These are phyloP conservation scores for Scomber scombrus DNA, from an alignment of 2,113 vertebrate genomes.

Conservation along the genomic window DNA sequence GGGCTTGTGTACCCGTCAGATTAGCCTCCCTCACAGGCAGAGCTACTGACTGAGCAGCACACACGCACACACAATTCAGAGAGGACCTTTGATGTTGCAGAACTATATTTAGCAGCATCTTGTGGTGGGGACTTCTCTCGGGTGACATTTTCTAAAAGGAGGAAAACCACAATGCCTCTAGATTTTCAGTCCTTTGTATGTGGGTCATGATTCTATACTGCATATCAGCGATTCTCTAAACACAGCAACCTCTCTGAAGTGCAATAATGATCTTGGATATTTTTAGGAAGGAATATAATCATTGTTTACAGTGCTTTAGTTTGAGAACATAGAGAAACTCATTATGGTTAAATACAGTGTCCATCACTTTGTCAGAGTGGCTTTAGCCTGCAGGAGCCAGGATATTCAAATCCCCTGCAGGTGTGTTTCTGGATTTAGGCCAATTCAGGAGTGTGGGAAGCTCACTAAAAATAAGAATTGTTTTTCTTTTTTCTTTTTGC, in stretches of 20 bases:
- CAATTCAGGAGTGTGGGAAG: slow-evolving; percentile 22
- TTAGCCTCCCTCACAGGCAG: slow-evolving; percentile 58
- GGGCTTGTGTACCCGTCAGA: slow-evolving; percentile 61
- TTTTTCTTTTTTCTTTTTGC: not conserved
- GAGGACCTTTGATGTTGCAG: slow-evolving; percentile 76
- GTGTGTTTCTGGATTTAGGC: slow-evolving; percentile 47
- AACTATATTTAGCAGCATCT: slow-evolving; percentile 76
- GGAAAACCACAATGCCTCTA: slow-evolving; percentile 54
- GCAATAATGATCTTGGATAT: not conserved
- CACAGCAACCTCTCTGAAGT: not conserved
- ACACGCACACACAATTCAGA: slow-evolving; percentile 69
- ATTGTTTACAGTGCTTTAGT: slow-evolving; percentile 32
- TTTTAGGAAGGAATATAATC: not conserved
- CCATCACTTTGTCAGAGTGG: slow-evolving; percentile 17
- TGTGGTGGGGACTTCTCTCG: slow-evolving; percentile 66
- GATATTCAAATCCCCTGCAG: slow-evolving; percentile 22
- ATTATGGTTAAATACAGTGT: slow-evolving; percentile 43
- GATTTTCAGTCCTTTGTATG: slow-evolving; percentile 39
- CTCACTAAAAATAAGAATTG: slow-evolving; percentile 38
- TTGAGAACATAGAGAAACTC: slow-evolving; percentile 9
- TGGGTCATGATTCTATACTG: slow-evolving; percentile 52
- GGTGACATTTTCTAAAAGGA: slow-evolving; percentile 68
- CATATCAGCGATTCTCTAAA: slow-evolving; percentile 6
- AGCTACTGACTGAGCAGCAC: slow-evolving; percentile 43
- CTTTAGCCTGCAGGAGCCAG: not conserved